phyloP scores from a whole-genome alignment of 2,113 vertebrate species.

The Mastomys coucha region DNA sequence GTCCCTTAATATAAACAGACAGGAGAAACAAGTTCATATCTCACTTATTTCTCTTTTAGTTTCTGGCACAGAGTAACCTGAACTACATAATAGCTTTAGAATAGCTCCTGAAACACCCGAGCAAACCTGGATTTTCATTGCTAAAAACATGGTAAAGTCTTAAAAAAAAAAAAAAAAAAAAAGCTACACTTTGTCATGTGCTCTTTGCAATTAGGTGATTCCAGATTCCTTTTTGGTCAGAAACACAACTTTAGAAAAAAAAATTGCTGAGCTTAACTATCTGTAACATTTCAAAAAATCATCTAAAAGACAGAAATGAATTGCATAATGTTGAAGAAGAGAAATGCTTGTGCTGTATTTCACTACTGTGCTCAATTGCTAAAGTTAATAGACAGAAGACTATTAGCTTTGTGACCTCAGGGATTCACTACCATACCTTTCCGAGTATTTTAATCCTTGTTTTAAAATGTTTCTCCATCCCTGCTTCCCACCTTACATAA shows the following conservation, averaged over 20 bases:
- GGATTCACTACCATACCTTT: constrained; percentile 18
- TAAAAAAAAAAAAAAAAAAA: too few species aligned
- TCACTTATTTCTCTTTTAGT: constrained; percentile 60
- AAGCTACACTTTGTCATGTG: neutral
- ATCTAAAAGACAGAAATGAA: constrained; percentile 28
- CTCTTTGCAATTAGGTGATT: constrained; percentile 38
- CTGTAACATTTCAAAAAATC: constrained; percentile 49
- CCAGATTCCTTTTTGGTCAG: neutral
- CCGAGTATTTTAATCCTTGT: constrained; percentile 44
- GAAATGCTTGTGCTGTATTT: constrained; percentile 50
- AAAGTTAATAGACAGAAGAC: constrained; percentile 62
- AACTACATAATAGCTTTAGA: constrained; percentile 26
- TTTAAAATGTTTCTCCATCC: constrained; percentile 33
- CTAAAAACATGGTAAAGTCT: constrained; percentile 54
- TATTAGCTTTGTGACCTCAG: constrained; percentile 50
- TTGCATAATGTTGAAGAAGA: constrained; percentile 19
- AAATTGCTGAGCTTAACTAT: constrained; percentile 41
- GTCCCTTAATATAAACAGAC: constrained; percentile 34
- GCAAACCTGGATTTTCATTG: neutral
- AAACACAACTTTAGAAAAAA: constrained; percentile 53
- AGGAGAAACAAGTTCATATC: constrained; percentile 37
- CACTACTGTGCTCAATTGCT: constrained; percentile 26
- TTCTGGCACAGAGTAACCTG: neutral
- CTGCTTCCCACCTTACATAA: neutral
- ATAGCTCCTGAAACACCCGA: constrained; percentile 39